These are phyloP conservation scores for Typhlichthys subterraneus DNA, from an alignment of 2,797 vertebrate species.

Conservation along the genomic window DNA sequence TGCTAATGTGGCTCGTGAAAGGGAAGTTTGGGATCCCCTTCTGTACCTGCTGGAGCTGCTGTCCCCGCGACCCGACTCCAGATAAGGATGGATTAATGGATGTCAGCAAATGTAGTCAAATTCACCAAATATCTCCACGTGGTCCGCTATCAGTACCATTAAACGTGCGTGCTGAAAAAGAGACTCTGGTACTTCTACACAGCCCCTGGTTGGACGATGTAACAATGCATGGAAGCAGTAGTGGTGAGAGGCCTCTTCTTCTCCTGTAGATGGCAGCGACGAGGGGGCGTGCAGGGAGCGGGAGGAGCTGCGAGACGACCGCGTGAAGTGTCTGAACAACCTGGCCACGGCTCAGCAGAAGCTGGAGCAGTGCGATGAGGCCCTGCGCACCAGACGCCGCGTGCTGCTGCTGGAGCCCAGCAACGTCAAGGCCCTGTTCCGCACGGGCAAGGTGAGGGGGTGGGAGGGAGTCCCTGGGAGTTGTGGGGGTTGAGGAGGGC, in stretches of 20 bases:
- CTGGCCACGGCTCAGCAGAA: conserved; percentile 81
- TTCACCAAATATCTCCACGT: no score
- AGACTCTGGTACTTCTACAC: no score
- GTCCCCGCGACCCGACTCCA: no score
- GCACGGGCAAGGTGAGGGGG: conserved; percentile 79
- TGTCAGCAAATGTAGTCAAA: no score
- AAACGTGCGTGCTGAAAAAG: no score
- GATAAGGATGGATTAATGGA: no score
- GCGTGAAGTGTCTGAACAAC: conserved; percentile 88
- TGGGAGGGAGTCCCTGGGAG: neutral
- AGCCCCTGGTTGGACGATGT: no score
- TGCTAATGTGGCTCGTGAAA: no score
- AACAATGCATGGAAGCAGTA: conserved; percentile 1
- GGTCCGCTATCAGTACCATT: no score
- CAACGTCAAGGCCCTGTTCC: conserved; percentile 83
- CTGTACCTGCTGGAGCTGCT: no score
- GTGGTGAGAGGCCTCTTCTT: conserved; percentile 18
- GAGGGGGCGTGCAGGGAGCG: conserved; percentile 62
- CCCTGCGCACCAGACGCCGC: conserved; percentile 78
- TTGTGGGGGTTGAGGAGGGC: neutral
- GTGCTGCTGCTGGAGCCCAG: conserved; percentile 77
- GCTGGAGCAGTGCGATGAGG: conserved; percentile 77
- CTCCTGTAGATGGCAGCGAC: conserved; percentile 47
- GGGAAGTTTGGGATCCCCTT: no score
- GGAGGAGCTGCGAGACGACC: conserved; percentile 81